Evolutionary conservation across 2,888 invertebrate genomes (phyloP).

Genomic region (Cantharis rustica): DNA sequence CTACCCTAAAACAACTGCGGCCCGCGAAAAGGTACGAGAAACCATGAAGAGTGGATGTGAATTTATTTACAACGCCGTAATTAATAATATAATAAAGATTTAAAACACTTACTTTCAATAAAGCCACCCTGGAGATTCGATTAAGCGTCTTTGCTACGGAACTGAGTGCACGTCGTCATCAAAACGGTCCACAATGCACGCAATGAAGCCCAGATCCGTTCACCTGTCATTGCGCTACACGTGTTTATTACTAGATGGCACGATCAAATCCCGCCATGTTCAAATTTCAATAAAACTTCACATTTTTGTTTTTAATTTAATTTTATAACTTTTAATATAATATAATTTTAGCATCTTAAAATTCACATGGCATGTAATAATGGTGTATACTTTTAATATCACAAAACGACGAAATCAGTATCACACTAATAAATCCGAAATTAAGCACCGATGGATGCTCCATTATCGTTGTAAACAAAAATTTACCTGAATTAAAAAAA

Average conservation of each 20-base stretch:
- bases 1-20: constrained; percentile 56
- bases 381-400: neutral
- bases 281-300: constrained; percentile 14
- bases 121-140: constrained; percentile 22
- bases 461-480: neutral
- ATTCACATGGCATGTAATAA: neutral
- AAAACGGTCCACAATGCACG: constrained; percentile 49
- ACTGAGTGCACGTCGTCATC: constrained; percentile 49
- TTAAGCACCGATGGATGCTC: neutral
- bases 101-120: constrained; percentile 28
- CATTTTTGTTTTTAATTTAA: neutral
- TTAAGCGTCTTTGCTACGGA: constrained; percentile 37
- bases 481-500: neutral
- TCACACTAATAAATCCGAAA: neutral
- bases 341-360: neutral
- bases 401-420: neutral
- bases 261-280: constrained; percentile 35
- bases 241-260: constrained; percentile 47
- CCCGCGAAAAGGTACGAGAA: constrained; percentile 53
- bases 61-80: constrained; percentile 38
- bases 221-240: constrained; percentile 43
- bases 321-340: neutral
- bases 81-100: constrained; percentile 18
- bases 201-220: constrained; percentile 46
- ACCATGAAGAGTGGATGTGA: constrained; percentile 46